phyloP scores from a whole-genome alignment of 2,797 vertebrate species.

The Sebastes itinus region DNA sequence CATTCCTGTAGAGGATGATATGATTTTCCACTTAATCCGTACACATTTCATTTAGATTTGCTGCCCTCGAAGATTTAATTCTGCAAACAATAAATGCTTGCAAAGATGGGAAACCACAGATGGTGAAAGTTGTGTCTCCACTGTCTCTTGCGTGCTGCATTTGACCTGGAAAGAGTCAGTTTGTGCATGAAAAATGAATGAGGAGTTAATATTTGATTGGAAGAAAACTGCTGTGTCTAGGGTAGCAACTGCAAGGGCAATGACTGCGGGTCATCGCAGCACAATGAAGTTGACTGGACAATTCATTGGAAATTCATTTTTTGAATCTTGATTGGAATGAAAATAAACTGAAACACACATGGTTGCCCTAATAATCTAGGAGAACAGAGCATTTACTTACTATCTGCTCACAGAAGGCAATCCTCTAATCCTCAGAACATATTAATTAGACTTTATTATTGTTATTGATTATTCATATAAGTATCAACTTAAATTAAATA shows the following conservation, averaged over 20 bases:
- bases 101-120: background rate
- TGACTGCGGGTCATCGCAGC: background rate
- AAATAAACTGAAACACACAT: background rate
- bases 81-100: background rate
- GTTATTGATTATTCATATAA: background rate
- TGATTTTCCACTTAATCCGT: background rate
- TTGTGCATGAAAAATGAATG: conserved; percentile 68
- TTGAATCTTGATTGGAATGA: background rate
- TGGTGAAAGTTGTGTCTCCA: conserved; percentile 7
- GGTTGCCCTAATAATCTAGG: background rate
- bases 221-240: conserved; percentile 32
- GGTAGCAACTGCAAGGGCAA: conserved; percentile 3
- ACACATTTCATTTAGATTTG: background rate
- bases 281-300: background rate
- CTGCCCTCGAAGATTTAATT: background rate
- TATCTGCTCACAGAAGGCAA: background rate
- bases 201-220: conserved; percentile 76
- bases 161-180: conserved; percentile 42
- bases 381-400: background rate
- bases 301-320: background rate
- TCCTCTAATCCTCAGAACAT: background rate
- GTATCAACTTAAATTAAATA: background rate
- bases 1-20: background rate
- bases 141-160: conserved; percentile 19
- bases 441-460: background rate